Evolutionary conservation across 2,113 vertebrate genomes (phyloP).

Genomic region (Globicephala melas): DNA sequence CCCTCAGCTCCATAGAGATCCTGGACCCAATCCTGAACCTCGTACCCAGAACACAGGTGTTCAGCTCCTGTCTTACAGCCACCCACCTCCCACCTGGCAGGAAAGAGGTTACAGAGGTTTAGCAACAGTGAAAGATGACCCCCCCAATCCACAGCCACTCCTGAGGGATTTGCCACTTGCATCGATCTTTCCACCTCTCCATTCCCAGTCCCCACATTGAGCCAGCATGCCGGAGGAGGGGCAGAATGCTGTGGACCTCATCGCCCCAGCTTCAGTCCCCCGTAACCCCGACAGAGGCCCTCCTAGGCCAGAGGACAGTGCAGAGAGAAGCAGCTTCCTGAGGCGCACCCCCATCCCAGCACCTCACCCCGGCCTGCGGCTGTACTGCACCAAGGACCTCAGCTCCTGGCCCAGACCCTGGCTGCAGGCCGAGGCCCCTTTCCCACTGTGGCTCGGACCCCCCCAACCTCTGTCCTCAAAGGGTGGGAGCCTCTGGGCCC

Average conservation of each 20-base stretch:
- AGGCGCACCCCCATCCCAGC: neutral
- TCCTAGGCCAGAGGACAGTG: neutral
- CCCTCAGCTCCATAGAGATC: neutral
- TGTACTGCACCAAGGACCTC: conserved; percentile 7
- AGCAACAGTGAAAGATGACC: neutral
- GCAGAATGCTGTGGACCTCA: neutral
- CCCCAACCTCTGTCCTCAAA: neutral
- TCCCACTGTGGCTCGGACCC: neutral
- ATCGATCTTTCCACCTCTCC: neutral
- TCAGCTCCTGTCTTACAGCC: neutral
- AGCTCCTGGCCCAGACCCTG: neutral
- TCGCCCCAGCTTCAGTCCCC: neutral
- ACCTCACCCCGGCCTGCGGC: conserved; percentile 16
- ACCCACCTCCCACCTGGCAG: neutral
- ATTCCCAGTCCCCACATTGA: neutral
- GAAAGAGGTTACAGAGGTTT: neutral
- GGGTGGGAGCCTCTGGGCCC: neutral
- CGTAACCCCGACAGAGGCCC: neutral
- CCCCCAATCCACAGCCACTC: neutral
- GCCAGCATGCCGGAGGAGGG: neutral
- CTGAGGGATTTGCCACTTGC: neutral
- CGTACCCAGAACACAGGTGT: neutral
- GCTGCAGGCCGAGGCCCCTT: neutral
- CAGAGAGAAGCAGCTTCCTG: neutral
- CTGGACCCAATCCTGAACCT: neutral